Conservation (phyloP, 2,113 vertebrate species). For the Brienomyrus brachyistius region DNA sequence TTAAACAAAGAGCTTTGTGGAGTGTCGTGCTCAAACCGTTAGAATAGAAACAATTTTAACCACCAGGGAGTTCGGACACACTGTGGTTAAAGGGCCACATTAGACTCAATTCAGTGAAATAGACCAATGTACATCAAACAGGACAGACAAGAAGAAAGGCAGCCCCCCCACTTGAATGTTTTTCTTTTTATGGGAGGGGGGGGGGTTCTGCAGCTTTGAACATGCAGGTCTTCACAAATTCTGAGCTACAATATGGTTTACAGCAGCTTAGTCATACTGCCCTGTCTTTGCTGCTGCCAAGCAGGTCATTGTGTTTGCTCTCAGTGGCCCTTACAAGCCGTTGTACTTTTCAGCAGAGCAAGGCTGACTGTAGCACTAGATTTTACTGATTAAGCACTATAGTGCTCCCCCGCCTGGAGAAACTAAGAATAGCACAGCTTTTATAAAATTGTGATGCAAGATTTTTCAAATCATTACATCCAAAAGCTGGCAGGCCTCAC, state of each 20-base stretch:
- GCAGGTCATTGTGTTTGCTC: neutral
- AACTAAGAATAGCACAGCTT: neutral
- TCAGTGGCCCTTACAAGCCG: neutral
- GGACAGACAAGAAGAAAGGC: neutral
- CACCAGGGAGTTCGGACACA: neutral
- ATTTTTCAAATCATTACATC: neutral
- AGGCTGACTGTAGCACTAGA: neutral
- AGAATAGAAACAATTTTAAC: neutral
- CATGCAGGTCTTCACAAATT: neutral
- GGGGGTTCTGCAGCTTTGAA: neutral
- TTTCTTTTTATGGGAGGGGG: neutral
- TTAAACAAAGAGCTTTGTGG: neutral
- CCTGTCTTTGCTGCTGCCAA: neutral
- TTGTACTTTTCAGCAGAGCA: neutral
- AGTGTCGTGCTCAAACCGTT: neutral
- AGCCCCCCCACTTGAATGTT: neutral
- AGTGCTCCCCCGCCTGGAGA: neutral
- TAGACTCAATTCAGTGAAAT: neutral
- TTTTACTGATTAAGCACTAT: neutral
- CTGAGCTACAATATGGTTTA: neutral
- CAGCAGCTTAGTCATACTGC: neutral
- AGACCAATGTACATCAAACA: neutral
- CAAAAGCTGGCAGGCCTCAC: constrained; percentile 45
- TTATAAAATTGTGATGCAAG: neutral
- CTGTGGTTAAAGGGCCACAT: neutral